phyloP scores from a whole-genome alignment of 2,888 invertebrate genomes.

The Acleris emargana region DNA sequence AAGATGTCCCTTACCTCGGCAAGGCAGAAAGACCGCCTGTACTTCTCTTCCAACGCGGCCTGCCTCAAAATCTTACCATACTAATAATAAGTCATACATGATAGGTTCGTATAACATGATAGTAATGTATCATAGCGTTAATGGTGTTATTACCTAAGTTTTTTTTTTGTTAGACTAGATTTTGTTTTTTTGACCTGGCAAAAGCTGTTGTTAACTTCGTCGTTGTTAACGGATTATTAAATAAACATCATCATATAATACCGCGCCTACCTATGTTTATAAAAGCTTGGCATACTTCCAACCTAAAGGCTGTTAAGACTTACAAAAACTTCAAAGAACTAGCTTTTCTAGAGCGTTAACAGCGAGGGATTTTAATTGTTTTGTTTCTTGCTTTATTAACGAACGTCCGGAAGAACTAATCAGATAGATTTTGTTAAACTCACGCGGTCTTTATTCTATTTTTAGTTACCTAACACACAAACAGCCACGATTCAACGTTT shows the following conservation, averaged over 20 bases:
- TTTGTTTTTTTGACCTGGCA: conserved; percentile 6
- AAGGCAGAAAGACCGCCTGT: conserved; percentile 4
- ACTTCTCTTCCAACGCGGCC: conserved; percentile 5
- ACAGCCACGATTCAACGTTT: background rate
- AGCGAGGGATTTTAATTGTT: conserved; percentile 11
- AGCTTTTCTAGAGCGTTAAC: conserved; percentile 24
- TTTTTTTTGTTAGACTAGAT: conserved; percentile 2
- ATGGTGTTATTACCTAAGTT: background rate
- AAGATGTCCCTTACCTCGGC: conserved; percentile 10
- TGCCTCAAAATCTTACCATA: conserved; percentile 9
- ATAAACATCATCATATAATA: too few species aligned
- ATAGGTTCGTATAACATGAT: background rate
- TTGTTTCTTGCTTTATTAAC: conserved; percentile 18
- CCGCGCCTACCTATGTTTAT: conserved; percentile 11
- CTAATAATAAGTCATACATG: background rate
- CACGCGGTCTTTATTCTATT: background rate
- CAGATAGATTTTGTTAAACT: background rate
- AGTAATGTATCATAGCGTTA: background rate
- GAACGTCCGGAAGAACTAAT: conserved; percentile 16
- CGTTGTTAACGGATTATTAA: too few species aligned
- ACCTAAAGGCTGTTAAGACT: conserved; percentile 9
- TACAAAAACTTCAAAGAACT: conserved; percentile 31
- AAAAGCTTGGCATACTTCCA: conserved; percentile 22
- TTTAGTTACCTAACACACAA: background rate
- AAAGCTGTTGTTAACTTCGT: conserved; percentile 23